Conservation (phyloP, 1,140 invertebrate genomes). For the Limonius californicus region DNA sequence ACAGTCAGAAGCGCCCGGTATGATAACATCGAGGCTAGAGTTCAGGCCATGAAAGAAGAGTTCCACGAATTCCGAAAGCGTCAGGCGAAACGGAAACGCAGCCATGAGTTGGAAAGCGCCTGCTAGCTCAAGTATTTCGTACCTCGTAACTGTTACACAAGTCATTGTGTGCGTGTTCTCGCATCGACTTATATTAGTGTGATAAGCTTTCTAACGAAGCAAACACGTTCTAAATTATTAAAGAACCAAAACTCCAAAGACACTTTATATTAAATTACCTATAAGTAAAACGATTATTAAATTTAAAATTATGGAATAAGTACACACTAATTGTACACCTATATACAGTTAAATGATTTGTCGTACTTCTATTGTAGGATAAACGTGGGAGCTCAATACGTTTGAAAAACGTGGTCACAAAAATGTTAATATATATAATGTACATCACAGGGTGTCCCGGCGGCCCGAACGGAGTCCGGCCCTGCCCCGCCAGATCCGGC, state of each 20-base stretch:
- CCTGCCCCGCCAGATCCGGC: slow-evolving; percentile 18
- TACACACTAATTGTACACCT: slow-evolving; percentile 13
- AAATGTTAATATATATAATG: slow-evolving; percentile 5
- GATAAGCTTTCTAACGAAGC: slow-evolving; percentile 20
- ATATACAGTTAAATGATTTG: slow-evolving; percentile 9
- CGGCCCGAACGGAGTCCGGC: not conserved
- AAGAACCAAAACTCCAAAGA: slow-evolving; percentile 40
- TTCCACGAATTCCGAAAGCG: slow-evolving; percentile 88
- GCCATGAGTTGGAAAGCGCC: slow-evolving; percentile 69
- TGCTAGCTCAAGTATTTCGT: slow-evolving; percentile 53
- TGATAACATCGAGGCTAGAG: slow-evolving; percentile 83
- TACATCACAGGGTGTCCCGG: not conserved
- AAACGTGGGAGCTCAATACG: slow-evolving; percentile 8
- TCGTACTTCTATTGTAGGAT: slow-evolving; percentile 18
- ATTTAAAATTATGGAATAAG: slow-evolving; percentile 8
- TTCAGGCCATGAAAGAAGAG: slow-evolving; percentile 93
- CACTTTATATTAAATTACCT: slow-evolving; percentile 20
- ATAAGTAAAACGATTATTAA: slow-evolving; percentile 2
- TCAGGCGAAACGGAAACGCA: slow-evolving; percentile 69
- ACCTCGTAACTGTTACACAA: not conserved
- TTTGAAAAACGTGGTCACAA: not conserved
- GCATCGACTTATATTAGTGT: slow-evolving; percentile 27
- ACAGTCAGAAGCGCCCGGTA: slow-evolving; percentile 51
- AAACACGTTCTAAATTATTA: slow-evolving; percentile 44
- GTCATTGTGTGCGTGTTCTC: slow-evolving; percentile 11